These are phyloP conservation scores for Drosophila obscura DNA, from an alignment of 1,140 invertebrate species.

Conservation along the genomic window DNA sequence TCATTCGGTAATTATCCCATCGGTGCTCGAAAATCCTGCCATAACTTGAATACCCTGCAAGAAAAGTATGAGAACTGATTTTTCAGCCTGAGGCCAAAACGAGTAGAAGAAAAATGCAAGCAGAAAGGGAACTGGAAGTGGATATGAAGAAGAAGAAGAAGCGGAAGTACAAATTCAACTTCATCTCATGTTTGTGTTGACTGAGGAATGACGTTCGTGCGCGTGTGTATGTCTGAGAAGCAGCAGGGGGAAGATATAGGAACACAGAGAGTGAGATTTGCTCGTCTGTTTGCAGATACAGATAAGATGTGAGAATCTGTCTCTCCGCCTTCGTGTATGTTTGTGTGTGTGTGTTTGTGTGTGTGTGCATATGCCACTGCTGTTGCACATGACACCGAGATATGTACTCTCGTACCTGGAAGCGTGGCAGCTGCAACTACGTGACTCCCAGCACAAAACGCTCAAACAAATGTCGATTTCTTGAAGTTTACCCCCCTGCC, in stretches of 20 bases:
- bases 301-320: constrained; percentile 40
- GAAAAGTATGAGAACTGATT: constrained; percentile 54
- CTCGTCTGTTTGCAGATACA: constrained; percentile 74
- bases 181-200: constrained; percentile 58
- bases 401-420: constrained; percentile 45
- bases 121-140: constrained; percentile 4
- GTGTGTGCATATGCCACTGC: constrained; percentile 55
- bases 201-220: constrained; percentile 47
- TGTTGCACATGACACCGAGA: constrained; percentile 10
- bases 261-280: constrained; percentile 5
- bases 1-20: too few relatives aligned
- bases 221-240: constrained; percentile 24
- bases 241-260: neutral
- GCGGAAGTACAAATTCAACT: constrained; percentile 76
- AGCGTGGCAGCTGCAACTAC: constrained; percentile 58
- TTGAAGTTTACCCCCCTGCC: constrained; percentile 47
- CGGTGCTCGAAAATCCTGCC: too few relatives aligned
- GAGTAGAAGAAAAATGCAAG: constrained; percentile 47
- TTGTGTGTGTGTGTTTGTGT: constrained; percentile 25
- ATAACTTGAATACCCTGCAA: too few relatives aligned
- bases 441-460: constrained; percentile 53
- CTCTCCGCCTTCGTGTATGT: too few relatives aligned
- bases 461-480: constrained; percentile 64
- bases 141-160: constrained; percentile 45
- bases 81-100: constrained; percentile 54